phyloP scores from a whole-genome alignment of 2,113 vertebrate genomes.

The Halichoerus grypus region DNA sequence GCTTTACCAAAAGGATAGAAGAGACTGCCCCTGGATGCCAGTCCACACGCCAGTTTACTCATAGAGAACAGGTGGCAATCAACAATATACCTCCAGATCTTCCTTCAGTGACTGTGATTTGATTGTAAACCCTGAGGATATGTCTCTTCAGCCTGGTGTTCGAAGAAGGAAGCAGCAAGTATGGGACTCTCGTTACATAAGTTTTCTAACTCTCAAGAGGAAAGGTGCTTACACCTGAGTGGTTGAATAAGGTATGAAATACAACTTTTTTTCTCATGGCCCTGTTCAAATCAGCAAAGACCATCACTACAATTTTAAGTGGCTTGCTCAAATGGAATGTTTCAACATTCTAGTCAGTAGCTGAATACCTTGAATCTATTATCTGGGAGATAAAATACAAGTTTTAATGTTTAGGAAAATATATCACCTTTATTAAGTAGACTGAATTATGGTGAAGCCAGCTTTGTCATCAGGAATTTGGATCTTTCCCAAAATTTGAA shows the following conservation, averaged over 20 bases:
- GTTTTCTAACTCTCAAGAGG: neutral
- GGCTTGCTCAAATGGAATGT: neutral
- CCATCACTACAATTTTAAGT: neutral
- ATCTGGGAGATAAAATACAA: neutral
- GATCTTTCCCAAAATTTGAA: constrained; percentile 26
- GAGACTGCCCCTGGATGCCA: neutral
- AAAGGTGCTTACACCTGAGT: neutral
- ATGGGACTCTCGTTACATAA: neutral
- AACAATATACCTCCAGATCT: neutral
- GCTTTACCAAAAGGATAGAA: neutral
- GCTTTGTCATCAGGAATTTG: constrained; percentile 5
- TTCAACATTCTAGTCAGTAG: neutral
- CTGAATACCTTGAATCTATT: neutral
- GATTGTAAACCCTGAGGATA: neutral
- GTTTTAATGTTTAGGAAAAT: constrained; percentile 28
- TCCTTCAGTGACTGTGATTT: neutral
- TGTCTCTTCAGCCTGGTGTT: neutral
- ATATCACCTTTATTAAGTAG: constrained; percentile 14
- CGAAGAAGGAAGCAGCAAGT: constrained; percentile 43
- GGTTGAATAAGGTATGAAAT: neutral
- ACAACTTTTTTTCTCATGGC: neutral
- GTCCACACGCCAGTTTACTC: neutral
- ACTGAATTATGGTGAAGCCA: neutral
- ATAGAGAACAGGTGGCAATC: neutral
- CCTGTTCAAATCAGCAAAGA: constrained; percentile 50